Base-by-base conservation (phyloP, 1,140 invertebrate genomes). In the Apis dorsata region DNA sequence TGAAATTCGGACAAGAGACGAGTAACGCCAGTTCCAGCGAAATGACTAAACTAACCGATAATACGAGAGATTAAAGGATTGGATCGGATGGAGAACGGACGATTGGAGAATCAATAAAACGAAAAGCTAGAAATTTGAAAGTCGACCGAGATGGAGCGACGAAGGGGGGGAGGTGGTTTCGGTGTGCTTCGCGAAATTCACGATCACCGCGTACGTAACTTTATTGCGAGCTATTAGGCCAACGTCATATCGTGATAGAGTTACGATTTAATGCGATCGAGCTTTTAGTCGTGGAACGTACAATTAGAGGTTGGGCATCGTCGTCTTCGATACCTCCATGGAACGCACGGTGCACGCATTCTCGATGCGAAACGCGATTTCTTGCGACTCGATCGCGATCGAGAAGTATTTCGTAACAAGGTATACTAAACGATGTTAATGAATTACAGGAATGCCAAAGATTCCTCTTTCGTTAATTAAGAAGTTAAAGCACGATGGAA, bases 131-230 rank as follows among this genome's bases (percentile, higher is more conserved):
- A 57, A 19, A 55, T 24, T 82, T 68, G 49, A 53, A 69, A 82
- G 28, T 28, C 19, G 19, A 8, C 15, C 28, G 65, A 62, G 55
- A 82, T 70, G 13, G 15, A 24, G 55, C 8, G n/a, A 9, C 55
- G 13, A 44, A 44, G 24, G 44, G 11, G 17, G n/a, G 19, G 11
- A 21, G n/a, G 13, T 44, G 66, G 28, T 78, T 57, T 60, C 19
- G 19, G 17, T 44, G 34, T 0, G 53, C 24, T 68, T 24, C 24
- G 17, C 12, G 28, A 65, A 59, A 65, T 79, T 83, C 71, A 57
- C 21, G 51, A 62, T 83, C 34, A 57, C 66, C 57, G 17, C 81
- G 21, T 13, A 28, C 28, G 17, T 79, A 83, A 83, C 34, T 24
- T 65, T 17, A 59, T 83, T 79, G 19, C 24, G 11, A 57, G 11